Evolutionary conservation across 2,113 vertebrate species (phyloP).

Genomic region (Coreoperca whiteheadi): DNA sequence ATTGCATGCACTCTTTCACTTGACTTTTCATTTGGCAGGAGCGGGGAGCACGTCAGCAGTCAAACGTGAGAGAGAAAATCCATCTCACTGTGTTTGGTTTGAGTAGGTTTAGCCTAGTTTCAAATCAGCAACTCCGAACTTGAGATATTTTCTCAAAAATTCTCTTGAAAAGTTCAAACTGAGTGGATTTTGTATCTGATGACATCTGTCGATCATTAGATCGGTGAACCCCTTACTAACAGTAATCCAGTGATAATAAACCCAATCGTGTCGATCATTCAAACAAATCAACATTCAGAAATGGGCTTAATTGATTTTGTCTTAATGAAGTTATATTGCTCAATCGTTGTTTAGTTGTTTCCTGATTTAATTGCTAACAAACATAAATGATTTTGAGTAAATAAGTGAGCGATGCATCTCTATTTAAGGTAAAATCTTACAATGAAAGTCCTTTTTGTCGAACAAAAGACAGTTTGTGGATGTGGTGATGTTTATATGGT

Average conservation of each 20-base stretch:
- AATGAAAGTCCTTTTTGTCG: background rate
- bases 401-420: background rate
- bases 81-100: constrained; percentile 56
- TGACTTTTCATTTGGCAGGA: constrained; percentile 75
- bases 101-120: constrained; percentile 57
- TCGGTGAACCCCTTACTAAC: constrained; percentile 29
- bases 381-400: background rate
- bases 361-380: background rate
- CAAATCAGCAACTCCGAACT: constrained; percentile 17
- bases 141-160: constrained; percentile 20
- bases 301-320: background rate
- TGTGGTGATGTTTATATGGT: constrained; percentile 18
- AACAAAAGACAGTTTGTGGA: constrained; percentile 2
- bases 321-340: constrained; percentile 5
- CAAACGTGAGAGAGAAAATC: constrained; percentile 77
- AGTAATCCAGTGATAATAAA: constrained; percentile 20
- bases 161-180: constrained; percentile 5
- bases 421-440: background rate
- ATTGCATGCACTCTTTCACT: constrained; percentile 66
- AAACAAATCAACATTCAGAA: constrained; percentile 1
- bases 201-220: constrained; percentile 45
- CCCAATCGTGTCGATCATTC: constrained; percentile 12
- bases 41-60: constrained; percentile 49
- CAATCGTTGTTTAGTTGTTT: constrained; percentile 2
- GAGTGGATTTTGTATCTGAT: constrained; percentile 51